These are phyloP conservation scores for Erinaceus europaeus DNA, from an alignment of 2,113 vertebrate species.

Conservation along the genomic window DNA sequence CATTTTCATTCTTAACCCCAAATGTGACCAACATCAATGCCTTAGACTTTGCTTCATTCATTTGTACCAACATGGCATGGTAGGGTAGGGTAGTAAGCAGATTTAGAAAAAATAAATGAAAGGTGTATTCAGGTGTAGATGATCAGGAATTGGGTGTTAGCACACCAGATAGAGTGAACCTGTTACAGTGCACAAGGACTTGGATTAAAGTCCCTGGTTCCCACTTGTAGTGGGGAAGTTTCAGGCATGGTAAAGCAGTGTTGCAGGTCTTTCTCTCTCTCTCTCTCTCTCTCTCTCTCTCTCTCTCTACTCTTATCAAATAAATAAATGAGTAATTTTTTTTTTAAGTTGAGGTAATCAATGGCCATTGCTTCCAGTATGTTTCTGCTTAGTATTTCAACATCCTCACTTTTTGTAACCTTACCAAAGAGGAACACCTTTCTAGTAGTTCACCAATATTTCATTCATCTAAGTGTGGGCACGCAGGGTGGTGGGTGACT, in stretches of 20 bases:
- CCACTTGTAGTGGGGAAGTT: too few species aligned
- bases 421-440: neutral
- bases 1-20: neutral
- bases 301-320: too few species aligned
- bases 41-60: neutral
- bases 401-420: neutral
- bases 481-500: neutral
- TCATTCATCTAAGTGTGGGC: neutral
- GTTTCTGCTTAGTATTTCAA: too few species aligned
- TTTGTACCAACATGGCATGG: neutral
- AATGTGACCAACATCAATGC: neutral
- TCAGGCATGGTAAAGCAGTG: too few species aligned
- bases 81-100: neutral
- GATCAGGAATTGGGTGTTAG: too few species aligned
- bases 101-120: neutral
- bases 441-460: neutral
- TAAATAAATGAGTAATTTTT: too few species aligned
- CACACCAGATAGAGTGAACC: too few species aligned
- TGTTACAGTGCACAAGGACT: too few species aligned
- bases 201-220: too few species aligned
- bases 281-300: too few species aligned
- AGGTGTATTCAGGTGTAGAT: neutral
- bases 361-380: neutral
- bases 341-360: too few species aligned
- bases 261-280: too few species aligned